Percentiles rank a stretch among this genome's conserved stretches.
phyloP scores from a whole-genome alignment of 2,888 invertebrate species.

The Lepidochitona cinerea region DNA sequence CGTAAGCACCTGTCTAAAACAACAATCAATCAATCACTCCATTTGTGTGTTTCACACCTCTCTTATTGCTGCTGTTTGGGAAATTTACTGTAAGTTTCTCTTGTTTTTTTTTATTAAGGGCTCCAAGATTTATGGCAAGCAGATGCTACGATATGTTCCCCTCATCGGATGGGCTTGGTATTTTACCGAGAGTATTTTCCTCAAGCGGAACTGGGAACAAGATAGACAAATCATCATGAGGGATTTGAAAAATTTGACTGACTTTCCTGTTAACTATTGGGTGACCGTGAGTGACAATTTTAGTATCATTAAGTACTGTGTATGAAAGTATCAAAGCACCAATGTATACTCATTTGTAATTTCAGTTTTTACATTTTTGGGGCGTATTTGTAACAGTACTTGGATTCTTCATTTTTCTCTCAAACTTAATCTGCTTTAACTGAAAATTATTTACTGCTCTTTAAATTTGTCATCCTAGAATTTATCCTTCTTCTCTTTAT shows the following conservation, averaged over 20 bases:
- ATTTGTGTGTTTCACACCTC: too few relatives aligned
- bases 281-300: conserved; percentile 82
- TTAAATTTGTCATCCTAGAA: too few relatives aligned
- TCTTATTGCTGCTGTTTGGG: too few relatives aligned
- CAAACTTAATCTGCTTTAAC: background rate
- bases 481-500: background rate
- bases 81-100: too few relatives aligned
- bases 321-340: too few relatives aligned
- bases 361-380: too few relatives aligned
- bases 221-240: conserved; percentile 86
- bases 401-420: too few relatives aligned
- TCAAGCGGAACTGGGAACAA: conserved; percentile 92
- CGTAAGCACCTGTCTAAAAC: too few relatives aligned
- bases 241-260: conserved; percentile 85
- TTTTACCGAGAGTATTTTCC: conserved; percentile 93
- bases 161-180: conserved; percentile 97
- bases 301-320: background rate
- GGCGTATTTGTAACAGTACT: too few relatives aligned
- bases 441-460: too few relatives aligned
- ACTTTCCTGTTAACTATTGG: conserved; percentile 81
- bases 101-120: conserved; percentile 77
- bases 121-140: conserved; percentile 95
- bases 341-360: too few relatives aligned
- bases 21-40: too few relatives aligned
- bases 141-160: conserved; percentile 90